Conservation (phyloP, 2,888 invertebrate genomes). For the Andricus quercusramuli region DNA sequence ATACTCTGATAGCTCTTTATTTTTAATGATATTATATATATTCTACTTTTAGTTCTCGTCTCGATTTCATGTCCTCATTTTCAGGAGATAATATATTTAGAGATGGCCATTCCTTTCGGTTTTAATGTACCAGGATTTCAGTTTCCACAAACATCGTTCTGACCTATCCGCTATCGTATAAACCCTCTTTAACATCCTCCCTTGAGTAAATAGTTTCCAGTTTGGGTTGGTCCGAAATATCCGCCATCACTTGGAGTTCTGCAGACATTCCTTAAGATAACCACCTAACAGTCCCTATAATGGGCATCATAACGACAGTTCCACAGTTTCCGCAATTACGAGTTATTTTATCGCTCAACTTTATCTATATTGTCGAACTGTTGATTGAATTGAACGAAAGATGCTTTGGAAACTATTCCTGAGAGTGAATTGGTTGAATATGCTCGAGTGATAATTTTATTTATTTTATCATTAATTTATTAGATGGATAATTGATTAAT, state of each 20-base stretch:
- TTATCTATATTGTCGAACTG: neutral
- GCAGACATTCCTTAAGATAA: conserved; percentile 44
- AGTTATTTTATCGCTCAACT: conserved; percentile 26
- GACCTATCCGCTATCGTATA: conserved; percentile 69
- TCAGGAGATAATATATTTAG: neutral
- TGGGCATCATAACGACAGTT: conserved; percentile 1
- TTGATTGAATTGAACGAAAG: neutral
- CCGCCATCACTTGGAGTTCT: conserved; percentile 45
- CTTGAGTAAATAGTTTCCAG: conserved; percentile 72
- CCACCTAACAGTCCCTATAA: conserved; percentile 11
- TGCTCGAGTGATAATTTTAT: neutral
- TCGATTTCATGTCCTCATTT: neutral
- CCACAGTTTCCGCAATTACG: conserved; percentile 9
- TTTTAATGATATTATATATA: too few species aligned
- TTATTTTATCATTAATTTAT: too few species aligned
- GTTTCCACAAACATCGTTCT: conserved; percentile 63
- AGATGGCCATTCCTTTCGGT: conserved; percentile 55
- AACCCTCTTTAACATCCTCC: conserved; percentile 69
- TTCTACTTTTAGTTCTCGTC: neutral
- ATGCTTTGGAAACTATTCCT: too few species aligned
- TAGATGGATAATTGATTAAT: too few species aligned
- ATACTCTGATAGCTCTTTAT: neutral
- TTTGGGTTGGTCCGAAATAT: conserved; percentile 60
- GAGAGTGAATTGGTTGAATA: neutral
- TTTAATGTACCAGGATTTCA: conserved; percentile 58